phyloP scores from a whole-genome alignment of 1,140 invertebrate species.

The Chymomyza costata region DNA sequence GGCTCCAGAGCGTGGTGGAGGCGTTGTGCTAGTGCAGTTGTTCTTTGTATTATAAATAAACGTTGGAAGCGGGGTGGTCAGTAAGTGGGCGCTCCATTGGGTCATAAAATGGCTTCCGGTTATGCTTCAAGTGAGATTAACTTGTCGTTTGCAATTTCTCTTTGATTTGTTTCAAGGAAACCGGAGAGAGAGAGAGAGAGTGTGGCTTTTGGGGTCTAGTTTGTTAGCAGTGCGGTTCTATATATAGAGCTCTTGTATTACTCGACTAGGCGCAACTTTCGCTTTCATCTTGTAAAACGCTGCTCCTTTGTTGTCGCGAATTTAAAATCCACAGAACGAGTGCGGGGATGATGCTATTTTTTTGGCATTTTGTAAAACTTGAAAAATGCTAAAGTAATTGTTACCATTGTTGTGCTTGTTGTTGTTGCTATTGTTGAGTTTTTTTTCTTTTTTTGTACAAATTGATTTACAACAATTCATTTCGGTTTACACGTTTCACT shows the following conservation, averaged over 20 bases:
- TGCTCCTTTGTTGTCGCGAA: background rate
- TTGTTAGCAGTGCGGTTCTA: conserved; percentile 8
- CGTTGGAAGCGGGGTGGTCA: conserved; percentile 34
- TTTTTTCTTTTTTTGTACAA: conserved; percentile 39
- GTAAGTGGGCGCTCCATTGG: conserved; percentile 46
- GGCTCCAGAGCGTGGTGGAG: conserved; percentile 41
- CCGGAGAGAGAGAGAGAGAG: conserved; percentile 2
- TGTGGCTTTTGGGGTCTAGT: background rate
- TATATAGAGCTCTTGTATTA: background rate
- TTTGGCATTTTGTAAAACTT: conserved; percentile 37
- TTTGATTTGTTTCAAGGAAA: conserved; percentile 68
- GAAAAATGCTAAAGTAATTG: conserved; percentile 53
- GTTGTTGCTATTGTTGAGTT: conserved; percentile 29
- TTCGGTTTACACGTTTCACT: conserved; percentile 16
- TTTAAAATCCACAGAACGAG: too few species aligned
- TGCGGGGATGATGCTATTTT: too few species aligned
- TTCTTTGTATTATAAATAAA: conserved; percentile 27
- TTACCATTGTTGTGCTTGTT: background rate
- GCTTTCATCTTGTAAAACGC: conserved; percentile 49
- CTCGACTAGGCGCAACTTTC: conserved; percentile 32
- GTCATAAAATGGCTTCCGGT: conserved; percentile 74
- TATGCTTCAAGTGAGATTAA: conserved; percentile 74
- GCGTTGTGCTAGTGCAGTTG: too few species aligned
- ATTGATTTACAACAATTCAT: conserved; percentile 69
- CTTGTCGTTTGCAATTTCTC: conserved; percentile 75